Evolutionary conservation across 2,113 vertebrate species (phyloP).

Genomic region (Procapra przewalskii): DNA sequence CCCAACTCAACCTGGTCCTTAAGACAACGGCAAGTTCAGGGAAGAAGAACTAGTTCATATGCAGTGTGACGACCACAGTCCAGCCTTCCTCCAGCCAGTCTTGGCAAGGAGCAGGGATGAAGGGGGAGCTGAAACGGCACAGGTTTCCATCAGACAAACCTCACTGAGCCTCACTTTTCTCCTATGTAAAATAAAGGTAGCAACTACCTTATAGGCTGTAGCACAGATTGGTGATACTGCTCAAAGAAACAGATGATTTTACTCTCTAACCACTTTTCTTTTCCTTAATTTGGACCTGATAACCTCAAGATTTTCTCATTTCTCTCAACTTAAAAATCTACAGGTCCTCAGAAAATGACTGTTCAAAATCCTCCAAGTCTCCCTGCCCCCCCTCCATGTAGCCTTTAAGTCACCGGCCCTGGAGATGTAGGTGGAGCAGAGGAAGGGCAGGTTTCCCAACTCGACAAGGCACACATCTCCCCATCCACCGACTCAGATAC

Average conservation of each 20-base stretch:
- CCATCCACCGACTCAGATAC: conserved; percentile 24
- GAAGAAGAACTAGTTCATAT: not conserved
- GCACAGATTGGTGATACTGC: not conserved
- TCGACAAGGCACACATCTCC: conserved; percentile 31
- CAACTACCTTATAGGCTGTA: not conserved
- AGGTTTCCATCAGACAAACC: not conserved
- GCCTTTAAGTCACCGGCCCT: not conserved
- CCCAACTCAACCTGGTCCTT: not conserved
- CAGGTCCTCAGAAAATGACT: not conserved
- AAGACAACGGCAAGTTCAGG: not conserved
- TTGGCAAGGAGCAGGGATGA: not conserved
- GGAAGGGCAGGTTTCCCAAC: conserved; percentile 57
- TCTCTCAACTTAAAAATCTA: not conserved
- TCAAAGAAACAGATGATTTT: not conserved
- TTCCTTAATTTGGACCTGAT: not conserved
- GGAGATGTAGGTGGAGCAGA: conserved; percentile 34
- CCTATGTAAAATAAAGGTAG: not conserved
- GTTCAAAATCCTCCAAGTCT: not conserved
- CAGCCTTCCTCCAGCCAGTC: not conserved
- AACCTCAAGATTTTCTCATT: not conserved
- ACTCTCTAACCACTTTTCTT: not conserved
- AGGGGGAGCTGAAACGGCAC: not conserved
- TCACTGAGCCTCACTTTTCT: not conserved
- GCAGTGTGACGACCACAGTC: too few species aligned
- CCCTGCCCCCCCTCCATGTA: not conserved